A percentile compares a stretch with the other conserved stretches of the same genome.
Evolutionary conservation across 2,888 invertebrate genomes (phyloP).

Genomic region (Spodoptera picta): DNA sequence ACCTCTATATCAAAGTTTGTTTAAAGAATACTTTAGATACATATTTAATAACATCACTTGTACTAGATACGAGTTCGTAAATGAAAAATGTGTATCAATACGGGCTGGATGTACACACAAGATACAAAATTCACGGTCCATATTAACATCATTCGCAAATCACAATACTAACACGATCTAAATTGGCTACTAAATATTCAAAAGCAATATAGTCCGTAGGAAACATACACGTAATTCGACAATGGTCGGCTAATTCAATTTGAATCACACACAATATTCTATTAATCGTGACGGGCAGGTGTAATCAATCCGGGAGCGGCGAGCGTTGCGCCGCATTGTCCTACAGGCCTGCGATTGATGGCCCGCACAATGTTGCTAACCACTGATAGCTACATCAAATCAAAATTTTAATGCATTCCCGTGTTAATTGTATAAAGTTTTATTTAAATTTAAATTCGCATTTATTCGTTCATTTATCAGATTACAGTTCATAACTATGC

Average conservation of each 20-base stretch:
- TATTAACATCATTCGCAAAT: slow-evolving; percentile 61
- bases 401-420: too few species aligned
- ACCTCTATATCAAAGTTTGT: background rate
- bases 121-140: slow-evolving; percentile 44
- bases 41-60: too few species aligned
- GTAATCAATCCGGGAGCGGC: slow-evolving; percentile 79
- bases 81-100: slow-evolving; percentile 20
- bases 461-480: too few species aligned
- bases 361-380: slow-evolving; percentile 12
- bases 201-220: slow-evolving; percentile 80
- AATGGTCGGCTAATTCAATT: slow-evolving; percentile 85
- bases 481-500: too few species aligned
- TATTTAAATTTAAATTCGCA: too few species aligned
- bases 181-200: slow-evolving; percentile 87
- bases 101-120: slow-evolving; percentile 17
- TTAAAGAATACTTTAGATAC: too few species aligned
- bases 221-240: slow-evolving; percentile 82
- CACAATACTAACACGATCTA: slow-evolving; percentile 73
- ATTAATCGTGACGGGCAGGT: slow-evolving; percentile 87
- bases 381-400: background rate
- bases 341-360: slow-evolving; percentile 38
- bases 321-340: slow-evolving; percentile 64
- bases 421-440: too few species aligned
- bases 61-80: background rate
- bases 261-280: slow-evolving; percentile 87